phyloP scores from a whole-genome alignment of 2,113 vertebrate species.

The Hyperopisus bebe region DNA sequence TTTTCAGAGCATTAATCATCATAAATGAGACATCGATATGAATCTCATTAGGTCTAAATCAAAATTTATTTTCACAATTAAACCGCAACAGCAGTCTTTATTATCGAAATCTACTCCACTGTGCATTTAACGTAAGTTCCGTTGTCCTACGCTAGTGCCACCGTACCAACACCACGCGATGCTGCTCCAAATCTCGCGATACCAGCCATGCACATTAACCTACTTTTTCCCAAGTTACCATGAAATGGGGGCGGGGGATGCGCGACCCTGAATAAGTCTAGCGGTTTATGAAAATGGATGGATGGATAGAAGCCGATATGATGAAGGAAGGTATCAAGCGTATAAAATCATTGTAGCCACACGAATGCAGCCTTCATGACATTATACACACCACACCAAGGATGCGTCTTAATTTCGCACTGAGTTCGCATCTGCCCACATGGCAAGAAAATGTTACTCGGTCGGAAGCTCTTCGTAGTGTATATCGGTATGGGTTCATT shows the following conservation, averaged over 20 bases:
- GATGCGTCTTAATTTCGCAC: neutral
- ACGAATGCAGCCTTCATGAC: neutral
- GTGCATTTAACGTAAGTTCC: neutral
- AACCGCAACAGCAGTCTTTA: neutral
- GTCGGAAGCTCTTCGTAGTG: neutral
- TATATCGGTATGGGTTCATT: neutral
- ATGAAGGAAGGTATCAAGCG: neutral
- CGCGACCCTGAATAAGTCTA: neutral
- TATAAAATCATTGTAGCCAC: neutral
- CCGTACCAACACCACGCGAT: neutral
- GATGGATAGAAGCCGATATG: neutral
- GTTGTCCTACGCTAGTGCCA: neutral
- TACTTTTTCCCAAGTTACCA: neutral
- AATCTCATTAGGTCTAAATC: neutral
- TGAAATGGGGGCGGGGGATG: neutral
- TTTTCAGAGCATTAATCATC: neutral
- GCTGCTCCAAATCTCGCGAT: slow-evolving; percentile 8
- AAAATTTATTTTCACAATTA: neutral
- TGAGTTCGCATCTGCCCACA: neutral
- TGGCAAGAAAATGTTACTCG: neutral
- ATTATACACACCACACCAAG: neutral
- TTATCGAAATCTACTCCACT: neutral
- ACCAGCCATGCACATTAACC: neutral
- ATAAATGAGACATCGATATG: neutral
- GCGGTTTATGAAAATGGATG: neutral